phyloP scores from a whole-genome alignment of 2,113 vertebrate species.

The Anseranas semipalmata region DNA sequence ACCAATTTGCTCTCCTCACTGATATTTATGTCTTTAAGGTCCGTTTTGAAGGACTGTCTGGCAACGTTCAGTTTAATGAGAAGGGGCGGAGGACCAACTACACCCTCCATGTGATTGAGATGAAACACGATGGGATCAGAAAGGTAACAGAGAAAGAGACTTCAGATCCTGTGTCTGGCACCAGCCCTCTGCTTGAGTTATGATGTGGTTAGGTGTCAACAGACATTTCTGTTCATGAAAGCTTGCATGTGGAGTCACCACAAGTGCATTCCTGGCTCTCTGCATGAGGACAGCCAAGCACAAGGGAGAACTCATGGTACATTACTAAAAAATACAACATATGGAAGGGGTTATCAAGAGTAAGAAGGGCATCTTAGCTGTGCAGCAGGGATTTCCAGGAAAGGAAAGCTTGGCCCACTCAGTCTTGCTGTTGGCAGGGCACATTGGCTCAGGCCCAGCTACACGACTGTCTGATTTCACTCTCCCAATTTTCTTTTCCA shows the following conservation, averaged over 20 bases:
- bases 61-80: constrained; percentile 98
- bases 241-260: not conserved
- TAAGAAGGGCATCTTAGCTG: not conserved
- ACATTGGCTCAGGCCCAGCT: not conserved
- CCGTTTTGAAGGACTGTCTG: constrained; percentile 92
- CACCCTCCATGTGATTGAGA: constrained; percentile 93
- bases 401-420: not conserved
- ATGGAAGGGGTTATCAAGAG: not conserved
- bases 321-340: not conserved
- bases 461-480: rapidly evolving
- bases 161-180: not conserved
- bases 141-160: constrained; percentile 79
- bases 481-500: not conserved
- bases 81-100: constrained; percentile 96
- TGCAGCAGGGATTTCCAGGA: not conserved
- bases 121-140: constrained; percentile 90
- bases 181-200: not conserved
- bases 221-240: not conserved
- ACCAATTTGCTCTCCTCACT: not conserved
- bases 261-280: not conserved
- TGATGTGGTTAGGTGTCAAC: not conserved
- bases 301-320: rapidly evolving
- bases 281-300: not conserved
- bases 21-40: constrained; percentile 80
- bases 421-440: not conserved